Base-by-base conservation (phyloP, 2,888 invertebrate species). In the Parnassius glacialis region DNA sequence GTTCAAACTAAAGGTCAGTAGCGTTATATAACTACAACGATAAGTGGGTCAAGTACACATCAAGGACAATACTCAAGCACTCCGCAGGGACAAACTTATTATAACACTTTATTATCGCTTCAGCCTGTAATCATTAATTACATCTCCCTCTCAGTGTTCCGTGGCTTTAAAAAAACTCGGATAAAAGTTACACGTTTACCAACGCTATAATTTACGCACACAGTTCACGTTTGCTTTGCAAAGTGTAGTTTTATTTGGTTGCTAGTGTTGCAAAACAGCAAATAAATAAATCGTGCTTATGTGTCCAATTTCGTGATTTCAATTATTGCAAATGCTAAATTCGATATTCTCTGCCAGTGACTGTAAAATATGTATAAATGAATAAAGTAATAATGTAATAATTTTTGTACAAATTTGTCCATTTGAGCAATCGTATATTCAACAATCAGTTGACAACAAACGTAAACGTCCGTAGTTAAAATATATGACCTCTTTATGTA, bases 31-130 rank as follows among this genome's bases (percentile, higher is more conserved):
- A 58, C 58, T 76, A 76, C 71, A 69, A 68, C 70, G 72, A 70
- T 79, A 88, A 84, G 76, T 88, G 71, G 89, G 90, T 89, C 87
- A 89, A 88, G 87, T 80, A 85, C 80, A 75, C 72, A 78, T 71
- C 77, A 84, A 86, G 85, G 86, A 82, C 83, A 79, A 71, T 72
- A 69, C 74, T 75, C 72, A 71, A 74, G 74, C 73, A 73, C 74
- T 76, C 69, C 72, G 69, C 73, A 74, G 78, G 74, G 76, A 57
- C 65, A 64, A 57, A 61, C 78, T 76, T 70, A 72, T 66, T 59
- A 53, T 34, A 70, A 74, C 75, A 78, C 80, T 84, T 83, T 83
- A 87, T 82, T 81, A 82, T 73, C 74, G 78, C 78, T 84, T 84
- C 82, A 81, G 78, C 71, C 73, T 74, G 73, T 74, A 66, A 67